A percentile compares a stretch with the other conserved stretches of the same genome.
These are phyloP conservation scores for Poeciliopsis occidentalis DNA, from an alignment of 2,113 vertebrate genomes.

Conservation along the genomic window DNA sequence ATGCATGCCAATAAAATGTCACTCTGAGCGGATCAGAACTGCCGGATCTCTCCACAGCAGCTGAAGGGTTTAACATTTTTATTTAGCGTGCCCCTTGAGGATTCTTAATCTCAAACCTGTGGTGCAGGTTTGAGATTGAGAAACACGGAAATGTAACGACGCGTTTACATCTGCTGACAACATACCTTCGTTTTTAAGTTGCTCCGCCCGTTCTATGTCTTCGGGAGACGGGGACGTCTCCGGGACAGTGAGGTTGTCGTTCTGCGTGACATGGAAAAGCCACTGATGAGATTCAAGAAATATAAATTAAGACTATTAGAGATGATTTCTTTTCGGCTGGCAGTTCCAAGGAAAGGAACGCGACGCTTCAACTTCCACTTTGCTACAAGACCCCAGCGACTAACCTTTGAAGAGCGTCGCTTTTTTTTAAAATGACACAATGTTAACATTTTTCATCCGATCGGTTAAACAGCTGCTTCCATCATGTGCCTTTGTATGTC, in stretches of 20 bases:
- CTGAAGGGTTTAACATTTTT: background rate
- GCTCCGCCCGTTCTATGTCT: constrained; percentile 89
- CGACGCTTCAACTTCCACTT: background rate
- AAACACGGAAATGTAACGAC: background rate
- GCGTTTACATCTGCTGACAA: background rate
- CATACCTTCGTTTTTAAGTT: constrained; percentile 95
- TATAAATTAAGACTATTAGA: background rate
- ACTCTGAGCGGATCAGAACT: background rate
- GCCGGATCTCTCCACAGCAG: background rate
- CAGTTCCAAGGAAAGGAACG: too few species aligned
- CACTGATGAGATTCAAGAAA: background rate
- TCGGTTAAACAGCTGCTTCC: too few species aligned
- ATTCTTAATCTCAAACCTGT: too few species aligned
- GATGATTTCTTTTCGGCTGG: too few species aligned
- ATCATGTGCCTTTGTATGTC: too few species aligned
- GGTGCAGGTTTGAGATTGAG: too few species aligned
- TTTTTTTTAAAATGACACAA: too few species aligned
- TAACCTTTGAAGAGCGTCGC: background rate
- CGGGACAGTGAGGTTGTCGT: constrained; percentile 84
- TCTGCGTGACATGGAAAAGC: constrained; percentile 74
- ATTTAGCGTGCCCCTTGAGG: too few species aligned
- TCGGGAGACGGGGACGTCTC: constrained; percentile 83
- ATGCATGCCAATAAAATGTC: background rate
- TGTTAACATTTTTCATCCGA: too few species aligned
- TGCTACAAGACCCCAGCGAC: background rate